Evolutionary conservation across 2,888 invertebrate species (phyloP), one percentile per base, ranked within the genome.

Genomic region (Adineta ricciae): DNA sequence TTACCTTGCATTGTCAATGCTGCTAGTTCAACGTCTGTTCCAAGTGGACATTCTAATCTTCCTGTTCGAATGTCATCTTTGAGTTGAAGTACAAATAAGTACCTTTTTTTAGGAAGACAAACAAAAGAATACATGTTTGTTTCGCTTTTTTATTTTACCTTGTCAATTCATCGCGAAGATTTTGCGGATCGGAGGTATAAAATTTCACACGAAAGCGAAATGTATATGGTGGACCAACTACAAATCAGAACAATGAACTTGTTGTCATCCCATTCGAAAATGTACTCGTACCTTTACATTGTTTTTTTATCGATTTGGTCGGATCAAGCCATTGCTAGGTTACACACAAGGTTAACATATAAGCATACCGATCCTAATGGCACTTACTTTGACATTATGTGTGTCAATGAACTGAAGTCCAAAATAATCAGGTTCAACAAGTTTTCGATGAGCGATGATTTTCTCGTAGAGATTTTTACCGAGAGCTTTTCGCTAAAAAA

Each of bases 361-460:
- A 2, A 4, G 21, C 5, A 24, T 56, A 56, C 14, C 5, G 16
- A 32, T 11, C 32, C 32, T 64, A 11, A 1, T 73, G 21, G 21
- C 21, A 38, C 21, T n/a, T 73, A 73, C 73, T 90, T 96, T 96
- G 0, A 98, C 97, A 93, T 97, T 96, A 91, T 96, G 96, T 86
- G 95, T 95, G 91, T 99, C 99, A 84, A 96, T 97, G 90, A 94
- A 99, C 91, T 98, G 98, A 86, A 99, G 92, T 64, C 98, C 99
- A 92, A 99, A 99, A 91, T 99, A 99, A 91, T 99, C 98, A 91
- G 96, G 96, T 91, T 99, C 99, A 88, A 97, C 96, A 87, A 99
- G 93, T 91, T 99, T 98, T 89, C 99, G 91, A 84, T 96, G 95
- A 91, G 96, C 97, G 91, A 97, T 97, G 9, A 99, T 96, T 92